Conservation (phyloP, 2,113 vertebrate genomes). For the Pseudopodoces humilis region DNA sequence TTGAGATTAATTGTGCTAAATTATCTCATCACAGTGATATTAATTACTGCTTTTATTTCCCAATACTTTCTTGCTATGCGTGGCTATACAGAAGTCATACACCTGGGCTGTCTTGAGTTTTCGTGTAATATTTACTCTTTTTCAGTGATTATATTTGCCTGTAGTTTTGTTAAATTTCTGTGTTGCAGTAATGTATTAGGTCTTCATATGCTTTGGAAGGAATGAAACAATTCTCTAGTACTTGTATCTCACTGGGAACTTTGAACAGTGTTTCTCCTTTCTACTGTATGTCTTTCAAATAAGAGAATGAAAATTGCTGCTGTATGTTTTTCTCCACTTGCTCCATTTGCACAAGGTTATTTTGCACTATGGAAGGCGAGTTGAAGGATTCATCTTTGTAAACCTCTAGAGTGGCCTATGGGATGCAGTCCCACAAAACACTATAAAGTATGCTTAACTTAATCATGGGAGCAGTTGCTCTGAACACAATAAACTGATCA, state of each 20-base stretch:
- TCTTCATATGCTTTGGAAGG: background rate
- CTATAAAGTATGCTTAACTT: background rate
- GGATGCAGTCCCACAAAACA: background rate
- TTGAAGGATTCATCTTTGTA: background rate
- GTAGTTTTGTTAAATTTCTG: background rate
- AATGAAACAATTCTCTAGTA: background rate
- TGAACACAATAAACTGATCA: background rate
- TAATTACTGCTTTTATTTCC: background rate
- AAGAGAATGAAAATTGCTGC: background rate
- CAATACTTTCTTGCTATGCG: background rate
- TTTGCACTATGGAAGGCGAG: background rate
- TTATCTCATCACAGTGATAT: background rate
- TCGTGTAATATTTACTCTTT: background rate
- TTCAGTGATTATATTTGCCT: background rate
- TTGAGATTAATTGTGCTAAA: background rate
- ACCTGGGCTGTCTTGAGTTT: background rate
- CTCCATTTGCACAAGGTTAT: background rate
- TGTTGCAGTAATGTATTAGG: background rate
- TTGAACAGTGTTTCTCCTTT: background rate
- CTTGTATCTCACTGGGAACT: background rate
- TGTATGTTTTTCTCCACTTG: background rate
- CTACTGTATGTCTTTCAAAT: background rate
- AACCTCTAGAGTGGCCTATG: background rate
- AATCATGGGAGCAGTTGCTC: background rate
- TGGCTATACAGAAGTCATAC: background rate